A percentile compares a stretch with the other conserved stretches of the same genome.
Evolutionary conservation across 2,113 vertebrate species (phyloP).

Genomic region (Paratilapia polleni): DNA sequence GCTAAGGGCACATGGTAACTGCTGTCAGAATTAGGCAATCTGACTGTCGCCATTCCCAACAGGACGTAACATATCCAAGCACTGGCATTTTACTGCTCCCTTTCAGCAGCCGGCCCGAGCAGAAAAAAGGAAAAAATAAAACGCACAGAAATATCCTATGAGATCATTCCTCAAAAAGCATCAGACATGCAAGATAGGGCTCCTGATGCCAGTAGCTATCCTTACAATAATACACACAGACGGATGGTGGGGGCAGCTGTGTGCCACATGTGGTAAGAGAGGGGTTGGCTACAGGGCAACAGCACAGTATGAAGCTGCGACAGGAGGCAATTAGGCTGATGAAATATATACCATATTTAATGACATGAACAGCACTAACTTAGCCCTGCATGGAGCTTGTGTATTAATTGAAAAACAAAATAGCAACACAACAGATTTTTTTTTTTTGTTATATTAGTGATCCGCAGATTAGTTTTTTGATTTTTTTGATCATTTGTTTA

Average conservation of each 20-base stretch:
- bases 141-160: slow-evolving; percentile 66
- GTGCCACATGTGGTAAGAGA: slow-evolving; percentile 55
- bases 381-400: neutral
- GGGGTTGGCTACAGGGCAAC: slow-evolving; percentile 17
- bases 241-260: slow-evolving; percentile 29
- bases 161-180: slow-evolving; percentile 72
- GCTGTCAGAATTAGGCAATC: slow-evolving; percentile 75
- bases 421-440: neutral
- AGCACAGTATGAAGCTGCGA: slow-evolving; percentile 21
- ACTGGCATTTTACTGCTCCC: slow-evolving; percentile 59
- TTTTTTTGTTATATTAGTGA: neutral
- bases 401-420: neutral
- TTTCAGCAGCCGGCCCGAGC: slow-evolving; percentile 32
- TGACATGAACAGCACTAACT: slow-evolving; percentile 6
- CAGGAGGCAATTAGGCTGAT: slow-evolving; percentile 30
- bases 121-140: slow-evolving; percentile 23
- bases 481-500: too few relatives aligned
- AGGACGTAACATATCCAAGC: slow-evolving; percentile 64
- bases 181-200: slow-evolving; percentile 21
- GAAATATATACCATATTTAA: slow-evolving; percentile 31
- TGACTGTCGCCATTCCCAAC: slow-evolving; percentile 66
- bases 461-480: too few relatives aligned
- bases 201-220: slow-evolving; percentile 42
- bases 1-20: slow-evolving; percentile 65
- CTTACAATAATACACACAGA: slow-evolving; percentile 22